Evolutionary conservation across 2,888 invertebrate species (phyloP), one percentile per base, ranked within the genome.

Genomic region (Pachymerium ferrugineum): DNA sequence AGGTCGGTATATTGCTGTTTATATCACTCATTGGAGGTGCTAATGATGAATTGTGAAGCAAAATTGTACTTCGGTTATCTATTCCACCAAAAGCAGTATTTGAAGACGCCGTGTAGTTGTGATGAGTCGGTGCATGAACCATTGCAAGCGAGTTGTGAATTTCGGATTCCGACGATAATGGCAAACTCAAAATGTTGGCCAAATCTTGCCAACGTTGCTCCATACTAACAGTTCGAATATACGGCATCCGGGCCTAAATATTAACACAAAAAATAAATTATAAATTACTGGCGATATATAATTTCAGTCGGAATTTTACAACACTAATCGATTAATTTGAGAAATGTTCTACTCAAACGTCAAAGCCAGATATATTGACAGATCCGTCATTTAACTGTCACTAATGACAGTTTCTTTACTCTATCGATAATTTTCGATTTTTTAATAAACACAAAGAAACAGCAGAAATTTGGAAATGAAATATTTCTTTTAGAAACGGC

Each of bases 151-250:
- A 72, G 14, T 67, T 67, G 67, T 75, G 75, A 28, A 74, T 68
- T 25, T 74, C 74, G 12, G 74, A 47, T 54, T 74, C 74, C 16
- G 75, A 29, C 8, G 72, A 31, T 33, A 73, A 25, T 72, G 92
- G 90, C 78, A 93, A 88, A 79, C 90, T 90, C 80, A 94, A 86
- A 81, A 93, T 85, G 79, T 90, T 91, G 75, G 93, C 93, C 80
- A 96, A 87, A 84, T 95, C 94, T 84, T 93, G 92, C 90, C 93
- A 93, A 81, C 92, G 89, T 82, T 93, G 92, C 76, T 83, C 93
- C 87, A 93, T 91, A 80, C 91, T 92, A 86, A 91, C 88, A 72
- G 91, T 89, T 78, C 93, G 91, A 84, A 91, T 89, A 92, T 87
- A 81, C 25, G 92, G 90, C 89, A 89, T 88, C 22, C 47, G 47